Conservation (phyloP, 2,888 invertebrate species). For the Himalopsyche japonica region DNA sequence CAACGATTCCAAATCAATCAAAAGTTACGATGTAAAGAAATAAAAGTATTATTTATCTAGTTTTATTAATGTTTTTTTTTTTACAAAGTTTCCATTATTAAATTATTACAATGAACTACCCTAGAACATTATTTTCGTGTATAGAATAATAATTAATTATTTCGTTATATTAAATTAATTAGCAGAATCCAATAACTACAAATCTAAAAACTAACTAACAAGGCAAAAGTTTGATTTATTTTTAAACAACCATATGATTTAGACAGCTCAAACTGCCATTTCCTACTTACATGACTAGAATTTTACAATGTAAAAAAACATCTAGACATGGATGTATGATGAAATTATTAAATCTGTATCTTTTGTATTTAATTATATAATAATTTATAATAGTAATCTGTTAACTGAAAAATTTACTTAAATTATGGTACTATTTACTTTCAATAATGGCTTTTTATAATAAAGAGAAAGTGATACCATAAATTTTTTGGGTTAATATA, state of each 20-base stretch:
- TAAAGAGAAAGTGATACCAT: too few relatives aligned
- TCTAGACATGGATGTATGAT: background rate
- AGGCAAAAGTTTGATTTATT: slow-evolving; percentile 41
- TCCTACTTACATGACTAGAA: slow-evolving; percentile 29
- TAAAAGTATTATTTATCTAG: background rate
- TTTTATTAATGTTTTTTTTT: background rate
- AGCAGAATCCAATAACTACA: slow-evolving; percentile 34
- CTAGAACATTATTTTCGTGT: slow-evolving; percentile 15
- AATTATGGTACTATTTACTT: too few relatives aligned
- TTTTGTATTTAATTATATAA: too few relatives aligned
- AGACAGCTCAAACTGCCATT: slow-evolving; percentile 22
- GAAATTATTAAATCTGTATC: background rate
- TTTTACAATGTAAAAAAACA: slow-evolving; percentile 1
- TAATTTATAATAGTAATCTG: too few relatives aligned
- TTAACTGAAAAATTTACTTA: too few relatives aligned
- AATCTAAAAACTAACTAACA: slow-evolving; percentile 40
- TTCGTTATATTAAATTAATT: slow-evolving; percentile 21
- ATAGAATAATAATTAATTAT: slow-evolving; percentile 10
- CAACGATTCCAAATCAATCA: slow-evolving; percentile 15
- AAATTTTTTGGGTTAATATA: too few relatives aligned
- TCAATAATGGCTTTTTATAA: too few relatives aligned
- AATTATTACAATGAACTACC: slow-evolving; percentile 2
- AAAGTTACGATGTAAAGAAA: slow-evolving; percentile 18
- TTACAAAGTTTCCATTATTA: background rate
- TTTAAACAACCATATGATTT: slow-evolving; percentile 41